Percentiles rank a stretch among this genome's conserved stretches.
Evolutionary conservation across 2,888 invertebrate genomes (phyloP).

Genomic region (Pterostichus niger): DNA sequence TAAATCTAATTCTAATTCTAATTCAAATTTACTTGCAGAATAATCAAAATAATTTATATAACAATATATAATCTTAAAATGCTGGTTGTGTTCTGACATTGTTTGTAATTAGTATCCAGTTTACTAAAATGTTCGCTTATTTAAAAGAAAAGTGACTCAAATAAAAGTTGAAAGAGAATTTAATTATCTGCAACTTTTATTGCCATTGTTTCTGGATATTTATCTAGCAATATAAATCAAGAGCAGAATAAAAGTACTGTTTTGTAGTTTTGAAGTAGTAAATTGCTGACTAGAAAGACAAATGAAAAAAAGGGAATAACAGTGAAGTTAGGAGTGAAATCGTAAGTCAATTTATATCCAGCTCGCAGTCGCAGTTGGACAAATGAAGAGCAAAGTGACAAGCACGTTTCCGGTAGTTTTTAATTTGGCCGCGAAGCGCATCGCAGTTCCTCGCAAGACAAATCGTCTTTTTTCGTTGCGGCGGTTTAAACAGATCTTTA

Average conservation of each 20-base stretch:
- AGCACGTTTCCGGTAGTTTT: constrained; percentile 65
- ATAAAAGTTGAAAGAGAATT: background rate
- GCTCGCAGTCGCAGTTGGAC: constrained; percentile 19
- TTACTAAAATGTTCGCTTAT: too few species aligned
- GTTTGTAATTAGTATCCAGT: too few species aligned
- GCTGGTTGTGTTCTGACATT: too few species aligned
- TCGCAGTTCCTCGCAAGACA: constrained; percentile 57
- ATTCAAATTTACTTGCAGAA: too few species aligned
- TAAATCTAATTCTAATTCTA: too few species aligned
- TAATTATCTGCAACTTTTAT: background rate
- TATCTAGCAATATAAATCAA: constrained; percentile 23
- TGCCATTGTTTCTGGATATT: background rate
- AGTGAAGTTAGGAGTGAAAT: constrained; percentile 49
- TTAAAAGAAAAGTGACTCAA: background rate
- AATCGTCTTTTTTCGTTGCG: constrained; percentile 63
- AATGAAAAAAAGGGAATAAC: constrained; percentile 49
- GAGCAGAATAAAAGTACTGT: constrained; percentile 6
- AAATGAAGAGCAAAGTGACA: constrained; percentile 65
- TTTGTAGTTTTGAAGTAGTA: constrained; percentile 31
- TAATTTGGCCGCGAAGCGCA: constrained; percentile 59
- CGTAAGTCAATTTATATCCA: constrained; percentile 55
- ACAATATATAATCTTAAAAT: too few species aligned
- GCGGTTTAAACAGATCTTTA: constrained; percentile 67
- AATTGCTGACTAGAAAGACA: constrained; percentile 40
- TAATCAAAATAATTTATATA: too few species aligned